A percentile compares a stretch with the other conserved stretches of the same genome.
Conservation (phyloP, 2,888 invertebrate species). For the Syrista parreyssii region DNA sequence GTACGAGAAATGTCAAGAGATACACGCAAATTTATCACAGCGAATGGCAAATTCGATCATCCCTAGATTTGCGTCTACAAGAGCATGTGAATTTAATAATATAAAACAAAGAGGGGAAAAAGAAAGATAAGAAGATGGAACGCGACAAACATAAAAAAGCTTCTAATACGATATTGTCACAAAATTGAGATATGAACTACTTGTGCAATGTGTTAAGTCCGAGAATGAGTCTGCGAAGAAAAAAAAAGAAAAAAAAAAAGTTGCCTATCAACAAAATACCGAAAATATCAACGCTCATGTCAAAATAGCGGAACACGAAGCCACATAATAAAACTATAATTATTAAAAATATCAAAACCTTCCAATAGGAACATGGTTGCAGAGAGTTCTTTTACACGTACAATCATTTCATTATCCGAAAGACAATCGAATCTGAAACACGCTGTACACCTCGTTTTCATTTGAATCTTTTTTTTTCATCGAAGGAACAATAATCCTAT, state of each 20-base stretch:
- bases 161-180: not conserved
- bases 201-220: not conserved
- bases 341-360: constrained; percentile 25
- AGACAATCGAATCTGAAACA: constrained; percentile 56
- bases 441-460: constrained; percentile 32
- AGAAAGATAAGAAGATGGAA: constrained; percentile 11
- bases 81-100: constrained; percentile 13
- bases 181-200: not conserved
- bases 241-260: not conserved
- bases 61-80: constrained; percentile 26
- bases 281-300: not conserved
- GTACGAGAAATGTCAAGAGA: constrained; percentile 19
- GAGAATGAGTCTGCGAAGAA: not conserved
- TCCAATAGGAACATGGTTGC: not conserved
- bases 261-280: not conserved
- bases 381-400: not conserved
- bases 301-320: not conserved
- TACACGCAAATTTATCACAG: constrained; percentile 45
- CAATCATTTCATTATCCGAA: constrained; percentile 9
- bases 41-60: constrained; percentile 57
- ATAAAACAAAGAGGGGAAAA: constrained; percentile 11
- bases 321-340: constrained; percentile 16
- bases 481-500: constrained; percentile 56
- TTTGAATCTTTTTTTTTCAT: constrained; percentile 33
- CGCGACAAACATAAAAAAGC: constrained; percentile 8